Conservation (phyloP, 2,888 invertebrate species). For the Stictocephala bisonia region DNA sequence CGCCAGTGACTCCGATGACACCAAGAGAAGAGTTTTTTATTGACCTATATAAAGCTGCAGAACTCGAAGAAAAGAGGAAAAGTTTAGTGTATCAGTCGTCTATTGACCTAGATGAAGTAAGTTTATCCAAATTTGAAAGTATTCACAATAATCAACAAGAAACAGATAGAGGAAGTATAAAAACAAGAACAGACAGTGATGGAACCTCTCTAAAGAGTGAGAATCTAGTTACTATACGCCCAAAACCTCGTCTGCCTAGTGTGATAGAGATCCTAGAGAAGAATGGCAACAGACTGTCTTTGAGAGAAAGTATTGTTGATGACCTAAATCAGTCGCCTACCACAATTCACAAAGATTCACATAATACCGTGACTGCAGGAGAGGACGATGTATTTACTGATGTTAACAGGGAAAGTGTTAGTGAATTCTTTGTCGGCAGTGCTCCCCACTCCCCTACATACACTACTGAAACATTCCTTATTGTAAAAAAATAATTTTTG, state of each 20-base stretch:
- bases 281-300: not conserved
- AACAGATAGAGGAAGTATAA: no score
- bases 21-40: constrained; percentile 45
- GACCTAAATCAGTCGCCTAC: not conserved
- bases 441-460: not conserved
- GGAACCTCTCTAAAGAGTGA: no score
- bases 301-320: not conserved
- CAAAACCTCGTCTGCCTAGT: constrained; percentile 1
- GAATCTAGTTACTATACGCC: no score
- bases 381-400: constrained; percentile 16
- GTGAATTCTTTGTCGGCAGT: constrained; percentile 21
- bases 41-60: constrained; percentile 41
- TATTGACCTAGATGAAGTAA: not conserved
- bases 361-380: not conserved
- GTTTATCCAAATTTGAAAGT: no score
- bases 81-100: constrained; percentile 10
- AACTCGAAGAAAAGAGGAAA: constrained; percentile 36
- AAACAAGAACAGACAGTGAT: no score
- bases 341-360: not conserved
- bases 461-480: not conserved
- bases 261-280: not conserved
- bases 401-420: not conserved
- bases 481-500: no score
- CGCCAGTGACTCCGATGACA: constrained; percentile 7
- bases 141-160: no score